Conservation (phyloP, 2,888 invertebrate species). For the Antitype chi region DNA sequence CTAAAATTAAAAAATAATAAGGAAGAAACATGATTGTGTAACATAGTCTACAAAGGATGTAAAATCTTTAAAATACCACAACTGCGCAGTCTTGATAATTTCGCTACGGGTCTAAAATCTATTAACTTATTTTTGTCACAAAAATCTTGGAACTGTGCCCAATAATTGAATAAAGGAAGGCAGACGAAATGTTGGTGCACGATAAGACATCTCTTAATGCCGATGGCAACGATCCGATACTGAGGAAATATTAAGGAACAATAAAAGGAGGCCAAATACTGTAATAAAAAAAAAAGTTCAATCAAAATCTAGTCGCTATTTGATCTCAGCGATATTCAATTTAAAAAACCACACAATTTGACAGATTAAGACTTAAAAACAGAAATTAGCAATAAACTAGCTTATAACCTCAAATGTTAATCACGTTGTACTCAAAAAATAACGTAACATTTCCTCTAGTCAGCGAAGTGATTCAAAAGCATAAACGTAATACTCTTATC, state of each 20-base stretch:
- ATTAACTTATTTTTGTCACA: slow-evolving; percentile 37
- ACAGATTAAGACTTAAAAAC: neutral
- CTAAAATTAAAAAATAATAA: slow-evolving; percentile 1
- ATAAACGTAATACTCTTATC: slow-evolving; percentile 44
- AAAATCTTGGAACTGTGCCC: slow-evolving; percentile 33
- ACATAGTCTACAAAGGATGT: neutral
- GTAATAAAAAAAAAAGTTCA: neutral
- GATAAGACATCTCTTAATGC: slow-evolving; percentile 23
- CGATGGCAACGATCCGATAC: slow-evolving; percentile 12
- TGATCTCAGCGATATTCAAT: neutral
- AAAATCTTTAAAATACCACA: neutral
- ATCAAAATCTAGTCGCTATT: neutral
- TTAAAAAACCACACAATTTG: neutral
- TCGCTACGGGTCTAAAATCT: slow-evolving; percentile 27
- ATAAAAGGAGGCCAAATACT: neutral
- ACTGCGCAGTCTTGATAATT: neutral
- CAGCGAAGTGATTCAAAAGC: slow-evolving; percentile 23
- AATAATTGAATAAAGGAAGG: slow-evolving; percentile 11
- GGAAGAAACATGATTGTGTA: neutral
- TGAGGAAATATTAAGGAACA: slow-evolving; percentile 4
- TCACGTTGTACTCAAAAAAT: neutral
- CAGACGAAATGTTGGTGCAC: neutral
- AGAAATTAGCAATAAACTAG: neutral
- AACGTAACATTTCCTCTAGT: slow-evolving; percentile 8
- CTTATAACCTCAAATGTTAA: slow-evolving; percentile 13